Evolutionary conservation across 2,888 invertebrate genomes (phyloP).

Genomic region (Mesorhabditis belari): DNA sequence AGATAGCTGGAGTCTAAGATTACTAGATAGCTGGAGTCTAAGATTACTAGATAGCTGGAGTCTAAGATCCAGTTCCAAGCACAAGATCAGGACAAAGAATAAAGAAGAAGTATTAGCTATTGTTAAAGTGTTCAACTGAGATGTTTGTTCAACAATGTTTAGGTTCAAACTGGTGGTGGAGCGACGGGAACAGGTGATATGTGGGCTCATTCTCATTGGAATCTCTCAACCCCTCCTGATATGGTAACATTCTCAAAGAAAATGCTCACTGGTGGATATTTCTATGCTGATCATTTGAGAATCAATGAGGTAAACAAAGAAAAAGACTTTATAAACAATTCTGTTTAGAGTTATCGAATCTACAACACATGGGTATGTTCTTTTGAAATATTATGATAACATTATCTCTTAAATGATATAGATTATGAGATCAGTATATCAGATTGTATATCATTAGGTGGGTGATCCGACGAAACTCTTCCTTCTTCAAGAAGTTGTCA

Average conservation of each 20-base stretch:
- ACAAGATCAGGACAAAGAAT: no score
- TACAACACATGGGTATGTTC: conserved; percentile 99
- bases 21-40: no score
- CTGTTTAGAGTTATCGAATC: conserved; percentile 68
- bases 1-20: no score
- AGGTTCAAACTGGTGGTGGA: conserved; percentile 83
- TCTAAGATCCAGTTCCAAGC: no score
- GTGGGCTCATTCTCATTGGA: conserved; percentile 93
- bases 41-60: no score
- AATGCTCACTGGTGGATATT: conserved; percentile 93
- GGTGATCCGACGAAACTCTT: conserved; percentile 91
- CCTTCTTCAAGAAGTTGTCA: conserved; percentile 73
- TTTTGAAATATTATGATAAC: no score
- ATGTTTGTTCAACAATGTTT: background rate
- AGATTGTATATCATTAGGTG: no score
- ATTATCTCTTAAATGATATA: no score
- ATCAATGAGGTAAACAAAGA: conserved; percentile 55
- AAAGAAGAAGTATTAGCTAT: no score
- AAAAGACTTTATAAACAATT: no score
- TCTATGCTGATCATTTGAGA: conserved; percentile 70
- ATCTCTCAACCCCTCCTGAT: conserved; percentile 77
- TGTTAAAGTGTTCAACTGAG: background rate
- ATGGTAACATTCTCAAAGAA: conserved; percentile 93
- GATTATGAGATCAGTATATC: no score
- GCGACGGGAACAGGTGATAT: conserved; percentile 79